phyloP scores from a whole-genome alignment of 2,888 invertebrate species.

The Microdon myrmicae region DNA sequence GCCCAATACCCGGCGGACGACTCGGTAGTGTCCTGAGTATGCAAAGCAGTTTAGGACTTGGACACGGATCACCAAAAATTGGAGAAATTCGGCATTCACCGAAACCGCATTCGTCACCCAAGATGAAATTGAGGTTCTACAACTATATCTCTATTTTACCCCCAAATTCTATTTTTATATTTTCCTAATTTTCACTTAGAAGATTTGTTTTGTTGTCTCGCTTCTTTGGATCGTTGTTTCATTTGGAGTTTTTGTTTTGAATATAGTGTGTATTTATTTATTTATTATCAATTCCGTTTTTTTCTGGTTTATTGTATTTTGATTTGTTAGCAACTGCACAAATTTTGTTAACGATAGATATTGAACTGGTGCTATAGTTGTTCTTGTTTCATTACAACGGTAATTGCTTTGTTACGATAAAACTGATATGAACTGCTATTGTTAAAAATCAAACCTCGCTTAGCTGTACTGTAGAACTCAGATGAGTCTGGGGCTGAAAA shows the following conservation, averaged over 20 bases:
- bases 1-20: conserved; percentile 71
- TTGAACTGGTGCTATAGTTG: no score
- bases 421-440: no score
- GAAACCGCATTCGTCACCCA: conserved; percentile 84
- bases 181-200: no score
- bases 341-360: no score
- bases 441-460: no score
- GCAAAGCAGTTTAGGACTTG: conserved; percentile 66
- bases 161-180: no score
- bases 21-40: conserved; percentile 74
- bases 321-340: conserved; percentile 7
- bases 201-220: conserved; percentile 1
- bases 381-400: no score
- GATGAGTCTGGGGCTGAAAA: no score
- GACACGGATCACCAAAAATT: conserved; percentile 71
- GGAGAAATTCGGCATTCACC: conserved; percentile 71
- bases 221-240: neutral
- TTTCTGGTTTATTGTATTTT: conserved; percentile 13
- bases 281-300: conserved; percentile 19
- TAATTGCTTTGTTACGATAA: no score
- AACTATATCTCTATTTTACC: no score
- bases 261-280: conserved; percentile 11
- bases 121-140: conserved; percentile 91
- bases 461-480: no score
- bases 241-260: neutral